Evolutionary conservation across 2,888 invertebrate genomes (phyloP).

Genomic region (Acanthosoma haemorrhoidale): DNA sequence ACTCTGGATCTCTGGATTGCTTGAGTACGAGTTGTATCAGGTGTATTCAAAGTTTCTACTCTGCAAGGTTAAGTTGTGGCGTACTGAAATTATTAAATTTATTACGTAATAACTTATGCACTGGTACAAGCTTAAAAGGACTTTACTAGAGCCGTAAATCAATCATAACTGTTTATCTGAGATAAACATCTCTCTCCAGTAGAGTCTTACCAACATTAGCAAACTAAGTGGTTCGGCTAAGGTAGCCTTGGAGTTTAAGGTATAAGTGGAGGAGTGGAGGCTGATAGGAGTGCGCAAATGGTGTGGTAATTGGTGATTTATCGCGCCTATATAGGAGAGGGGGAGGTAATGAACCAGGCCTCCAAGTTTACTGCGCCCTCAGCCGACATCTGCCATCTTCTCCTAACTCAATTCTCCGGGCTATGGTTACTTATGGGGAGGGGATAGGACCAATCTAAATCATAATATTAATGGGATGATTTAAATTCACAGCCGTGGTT

Average conservation of each 20-base stretch:
- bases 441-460: too few relatives aligned
- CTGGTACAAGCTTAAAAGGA: too few relatives aligned
- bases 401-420: background rate
- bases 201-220: background rate
- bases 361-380: background rate
- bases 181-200: background rate
- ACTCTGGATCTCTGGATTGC: too few relatives aligned
- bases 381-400: background rate
- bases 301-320: constrained; percentile 8
- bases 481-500: too few relatives aligned
- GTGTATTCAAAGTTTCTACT: too few relatives aligned
- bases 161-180: too few relatives aligned
- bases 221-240: background rate
- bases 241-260: background rate
- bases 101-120: too few relatives aligned
- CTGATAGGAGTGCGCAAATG: constrained; percentile 14
- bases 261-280: background rate
- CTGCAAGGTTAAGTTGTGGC: too few relatives aligned
- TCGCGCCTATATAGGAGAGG: background rate
- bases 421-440: background rate
- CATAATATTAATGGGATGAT: too few relatives aligned
- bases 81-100: too few relatives aligned
- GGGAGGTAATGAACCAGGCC: background rate
- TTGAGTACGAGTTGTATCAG: too few relatives aligned
- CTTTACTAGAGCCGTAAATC: too few relatives aligned